Evolutionary conservation across 2,797 vertebrate genomes (phyloP), one percentile per base, ranked within the genome.

Genomic region (Leuciscus waleckii): DNA sequence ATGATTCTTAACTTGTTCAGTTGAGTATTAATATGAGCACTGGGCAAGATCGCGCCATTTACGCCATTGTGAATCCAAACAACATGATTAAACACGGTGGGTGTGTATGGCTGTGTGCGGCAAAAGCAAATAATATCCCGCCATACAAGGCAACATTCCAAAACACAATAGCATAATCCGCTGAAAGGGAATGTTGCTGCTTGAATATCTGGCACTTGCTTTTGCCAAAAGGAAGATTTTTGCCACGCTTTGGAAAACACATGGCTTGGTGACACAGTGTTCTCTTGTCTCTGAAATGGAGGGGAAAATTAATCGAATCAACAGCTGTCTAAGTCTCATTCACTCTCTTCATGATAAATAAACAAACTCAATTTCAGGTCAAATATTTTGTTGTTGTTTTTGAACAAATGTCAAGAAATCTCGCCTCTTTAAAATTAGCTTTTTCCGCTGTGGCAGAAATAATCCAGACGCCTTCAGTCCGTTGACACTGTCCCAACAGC

Each of bases 161-260:
- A 65, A 74, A 68, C 13, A 56, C 65, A 84, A 84, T 69, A 82
- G 49, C 68, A 32, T 82, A 71, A 80, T 67, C 78, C 17, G 81
- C 41, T 73, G 51, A 69, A 81, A 88, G 69, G 63, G 84, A 81
- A 85, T 82, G 80, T 32, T 81, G 63, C 73, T 82, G 69, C 78
- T 68, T 83, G 49, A 58, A 58, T 78, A 81, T 76, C 58, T 76
- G 37, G 70, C 29, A 19, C 29, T 49, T 46, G 68, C 49, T 85
- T 88, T 88, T 81, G 77, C 86, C 73, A 85, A 68, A 81, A 79
- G 54, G 67, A 73, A 75, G 71, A 79, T 26, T 78, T 87, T 85
- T 83, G 35, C 54, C 67, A 35, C 1, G 0, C 26, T 85, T 70
- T 21, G 46, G 63, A 79, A 69, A 61, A 67, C 54, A 81, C 81